Evolutionary conservation across 2,113 vertebrate species (phyloP).

Genomic region (Cynoglossus semilaevis): DNA sequence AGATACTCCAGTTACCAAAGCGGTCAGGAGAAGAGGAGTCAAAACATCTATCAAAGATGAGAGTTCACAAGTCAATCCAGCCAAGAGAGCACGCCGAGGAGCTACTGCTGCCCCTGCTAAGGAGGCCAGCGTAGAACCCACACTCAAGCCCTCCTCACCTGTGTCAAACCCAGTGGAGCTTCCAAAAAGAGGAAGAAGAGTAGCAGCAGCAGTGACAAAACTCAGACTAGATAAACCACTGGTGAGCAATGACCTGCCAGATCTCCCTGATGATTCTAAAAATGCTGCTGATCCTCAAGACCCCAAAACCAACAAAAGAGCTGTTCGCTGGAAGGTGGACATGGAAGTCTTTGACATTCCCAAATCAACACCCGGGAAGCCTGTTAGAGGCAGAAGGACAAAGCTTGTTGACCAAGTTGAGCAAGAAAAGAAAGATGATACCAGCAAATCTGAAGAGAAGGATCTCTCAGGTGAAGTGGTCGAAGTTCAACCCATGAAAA

Average conservation of each 20-base stretch:
- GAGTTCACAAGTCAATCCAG: conserved; percentile 14
- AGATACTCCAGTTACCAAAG: conserved; percentile 20
- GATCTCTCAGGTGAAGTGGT: conserved; percentile 55
- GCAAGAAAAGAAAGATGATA: conserved; percentile 15
- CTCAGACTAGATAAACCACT: neutral
- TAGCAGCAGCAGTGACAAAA: conserved; percentile 32
- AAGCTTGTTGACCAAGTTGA: conserved; percentile 20
- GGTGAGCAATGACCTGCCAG: neutral
- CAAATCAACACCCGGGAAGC: conserved; percentile 30
- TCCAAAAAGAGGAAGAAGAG: conserved; percentile 35
- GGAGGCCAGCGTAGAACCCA: conserved; percentile 18
- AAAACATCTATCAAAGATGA: conserved; percentile 25
- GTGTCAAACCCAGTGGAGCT: conserved; percentile 13
- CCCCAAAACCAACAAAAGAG: conserved; percentile 30
- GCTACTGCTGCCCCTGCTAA: neutral
- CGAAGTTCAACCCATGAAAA: conserved; percentile 43
- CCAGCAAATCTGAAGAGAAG: conserved; percentile 55
- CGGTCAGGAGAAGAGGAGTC: conserved; percentile 24
- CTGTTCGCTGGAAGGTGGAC: conserved; percentile 48
- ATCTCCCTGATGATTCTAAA: conserved; percentile 3
- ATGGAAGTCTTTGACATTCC: conserved; percentile 30
- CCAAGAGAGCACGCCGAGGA: conserved; percentile 50
- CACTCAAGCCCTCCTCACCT: conserved; percentile 2
- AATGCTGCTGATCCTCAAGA: conserved; percentile 5
- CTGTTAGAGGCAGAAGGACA: conserved; percentile 37